Base-by-base conservation (phyloP, 1,140 invertebrate genomes). In the Helicorthomorpha holstii region DNA sequence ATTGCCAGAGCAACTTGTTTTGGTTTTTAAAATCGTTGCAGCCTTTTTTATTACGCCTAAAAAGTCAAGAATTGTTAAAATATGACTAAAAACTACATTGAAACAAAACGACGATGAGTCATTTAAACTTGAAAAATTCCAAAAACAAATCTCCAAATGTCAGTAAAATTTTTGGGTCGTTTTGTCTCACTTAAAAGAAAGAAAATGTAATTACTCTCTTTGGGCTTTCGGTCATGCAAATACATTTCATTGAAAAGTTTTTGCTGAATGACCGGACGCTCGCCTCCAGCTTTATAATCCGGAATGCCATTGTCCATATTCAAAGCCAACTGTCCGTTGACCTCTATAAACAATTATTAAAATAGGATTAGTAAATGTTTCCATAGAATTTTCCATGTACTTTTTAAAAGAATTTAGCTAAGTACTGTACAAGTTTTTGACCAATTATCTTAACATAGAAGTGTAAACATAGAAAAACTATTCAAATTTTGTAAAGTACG, bases 281-380 rank as follows among this genome's bases (percentile, higher is more conserved):
- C 29, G 7, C 7, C 7, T 34, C 16, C 29, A 34, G 29, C 16
- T 34, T 34, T 34, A n/a, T n/a, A n/a, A n/a, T n/a, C n/a, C n/a
- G n/a, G n/a, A n/a, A n/a, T n/a, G n/a, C n/a, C n/a, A n/a, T n/a
- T 44, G 19, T 41, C 4, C 52, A 38, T 50, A 42, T 27, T 41
- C 57, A 51, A 3, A 48, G n/a, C n/a, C n/a, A n/a, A n/a, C n/a
- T n/a, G n/a, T n/a, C n/a, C n/a, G n/a, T n/a, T n/a, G n/a, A n/a
- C n/a, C n/a, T n/a, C n/a, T n/a, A n/a, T n/a, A n/a, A n/a, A n/a
- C n/a, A n/a, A n/a, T n/a, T n/a, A n/a, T n/a, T n/a, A n/a, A n/a
- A n/a, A n/a, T n/a, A n/a, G n/a, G n/a, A n/a, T n/a, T n/a, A n/a
- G n/a, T n/a, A n/a, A n/a, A n/a, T n/a, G n/a, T n/a, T n/a, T n/a